Evolutionary conservation across 2,797 vertebrate genomes (phyloP).

Genomic region (Centroberyx gerrardi): DNA sequence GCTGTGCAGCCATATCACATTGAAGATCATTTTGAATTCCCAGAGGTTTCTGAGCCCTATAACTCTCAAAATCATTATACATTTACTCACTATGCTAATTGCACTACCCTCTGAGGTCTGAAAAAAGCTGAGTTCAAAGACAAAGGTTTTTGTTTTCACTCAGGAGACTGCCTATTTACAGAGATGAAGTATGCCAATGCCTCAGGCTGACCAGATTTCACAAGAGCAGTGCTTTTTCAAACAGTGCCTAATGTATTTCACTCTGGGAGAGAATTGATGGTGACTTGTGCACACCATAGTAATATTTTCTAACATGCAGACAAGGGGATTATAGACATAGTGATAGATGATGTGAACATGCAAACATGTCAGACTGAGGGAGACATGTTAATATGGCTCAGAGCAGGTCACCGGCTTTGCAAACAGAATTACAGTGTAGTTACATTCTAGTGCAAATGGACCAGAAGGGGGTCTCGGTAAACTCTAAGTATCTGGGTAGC

Average conservation of each 20-base stretch:
- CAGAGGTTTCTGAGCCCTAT: slow-evolving; percentile 23
- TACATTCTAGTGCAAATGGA: slow-evolving; percentile 49
- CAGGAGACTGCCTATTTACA: slow-evolving; percentile 56
- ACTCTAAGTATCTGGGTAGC: slow-evolving; percentile 51
- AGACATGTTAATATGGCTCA: slow-evolving; percentile 11
- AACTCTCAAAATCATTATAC: slow-evolving; percentile 38
- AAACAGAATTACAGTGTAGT: slow-evolving; percentile 29
- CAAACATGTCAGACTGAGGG: slow-evolving; percentile 15
- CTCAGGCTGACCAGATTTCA: slow-evolving; percentile 59
- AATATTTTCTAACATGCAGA: slow-evolving; percentile 45
- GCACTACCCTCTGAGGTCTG: slow-evolving; percentile 30
- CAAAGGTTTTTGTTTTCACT: slow-evolving; percentile 65
- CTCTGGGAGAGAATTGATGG: slow-evolving; percentile 34
- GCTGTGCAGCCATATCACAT: slow-evolving; percentile 17
- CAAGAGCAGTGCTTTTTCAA: slow-evolving; percentile 52
- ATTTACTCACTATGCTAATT: slow-evolving; percentile 52
- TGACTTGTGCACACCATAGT: slow-evolving; percentile 46
- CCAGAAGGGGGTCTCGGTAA: slow-evolving; percentile 32
- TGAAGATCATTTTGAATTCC: background rate
- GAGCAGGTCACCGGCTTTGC: slow-evolving; percentile 38
- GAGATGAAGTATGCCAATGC: slow-evolving; percentile 61
- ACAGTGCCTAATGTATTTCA: slow-evolving; percentile 45
- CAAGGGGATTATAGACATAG: slow-evolving; percentile 27
- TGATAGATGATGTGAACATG: slow-evolving; percentile 31
- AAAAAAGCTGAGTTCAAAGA: slow-evolving; percentile 58